Percentiles rank a stretch among this genome's conserved stretches.
Conservation (phyloP, 2,888 invertebrate species). For the Chydorus sphaericus region DNA sequence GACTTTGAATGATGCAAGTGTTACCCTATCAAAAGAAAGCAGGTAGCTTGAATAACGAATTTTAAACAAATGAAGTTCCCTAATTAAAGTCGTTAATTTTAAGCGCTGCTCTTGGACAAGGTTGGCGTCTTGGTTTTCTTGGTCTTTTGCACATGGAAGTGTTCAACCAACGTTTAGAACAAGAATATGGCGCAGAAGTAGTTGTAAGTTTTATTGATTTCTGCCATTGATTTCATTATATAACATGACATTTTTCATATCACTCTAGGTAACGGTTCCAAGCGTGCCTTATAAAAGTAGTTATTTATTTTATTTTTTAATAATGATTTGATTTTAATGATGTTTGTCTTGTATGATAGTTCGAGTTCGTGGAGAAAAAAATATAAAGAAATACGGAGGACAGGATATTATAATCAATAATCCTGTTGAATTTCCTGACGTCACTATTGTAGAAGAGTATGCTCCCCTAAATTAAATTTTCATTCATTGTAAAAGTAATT, state of each 20-base stretch:
- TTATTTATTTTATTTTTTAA: not conserved
- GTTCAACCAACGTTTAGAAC: conserved; percentile 67
- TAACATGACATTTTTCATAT: not conserved
- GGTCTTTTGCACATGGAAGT: conserved; percentile 79
- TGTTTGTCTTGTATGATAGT: conserved; percentile 29
- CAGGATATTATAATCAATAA: conserved; percentile 52
- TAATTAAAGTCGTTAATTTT: conserved; percentile 7
- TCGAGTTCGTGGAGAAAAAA: conserved; percentile 55
- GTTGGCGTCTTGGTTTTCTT: conserved; percentile 75
- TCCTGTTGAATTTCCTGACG: conserved; percentile 55
- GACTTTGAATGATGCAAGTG: conserved; percentile 85
- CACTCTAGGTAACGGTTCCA: not conserved
- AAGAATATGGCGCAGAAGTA: conserved; percentile 66
- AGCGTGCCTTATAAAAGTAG: not conserved
- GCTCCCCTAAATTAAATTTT: not conserved
- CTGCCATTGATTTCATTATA: not conserved
- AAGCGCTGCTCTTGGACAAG: conserved; percentile 73
- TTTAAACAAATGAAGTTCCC: not conserved
- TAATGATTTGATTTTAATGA: not conserved
- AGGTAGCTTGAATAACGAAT: conserved; percentile 40
- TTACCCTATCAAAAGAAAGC: conserved; percentile 61
- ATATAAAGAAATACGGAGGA: conserved; percentile 45
- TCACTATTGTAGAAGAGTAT: conserved; percentile 49
- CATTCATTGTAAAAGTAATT: not conserved
- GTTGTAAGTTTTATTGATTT: conserved; percentile 42